Conservation (phyloP, 2,888 invertebrate species). For the Steinernema hermaphroditum region DNA sequence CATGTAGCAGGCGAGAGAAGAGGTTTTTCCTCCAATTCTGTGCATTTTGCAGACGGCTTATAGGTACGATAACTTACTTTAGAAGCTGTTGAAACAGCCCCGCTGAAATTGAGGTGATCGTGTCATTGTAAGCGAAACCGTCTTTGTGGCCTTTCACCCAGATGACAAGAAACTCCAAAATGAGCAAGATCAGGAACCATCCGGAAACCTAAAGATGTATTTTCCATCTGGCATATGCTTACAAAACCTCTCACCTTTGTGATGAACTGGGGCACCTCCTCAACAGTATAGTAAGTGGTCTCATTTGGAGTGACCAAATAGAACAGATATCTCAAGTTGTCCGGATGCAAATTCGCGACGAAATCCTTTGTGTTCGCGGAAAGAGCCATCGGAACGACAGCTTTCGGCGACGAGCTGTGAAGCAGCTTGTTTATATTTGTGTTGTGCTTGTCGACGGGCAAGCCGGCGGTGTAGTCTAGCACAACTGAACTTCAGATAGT, state of each 20-base stretch:
- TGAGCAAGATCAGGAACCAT: slow-evolving; percentile 44
- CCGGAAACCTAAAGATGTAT: slow-evolving; percentile 36
- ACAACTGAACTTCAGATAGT: not conserved
- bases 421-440: not conserved
- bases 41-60: not conserved
- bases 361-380: not conserved
- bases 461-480: slow-evolving; percentile 7
- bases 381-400: not conserved
- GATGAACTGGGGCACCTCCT: slow-evolving; percentile 34
- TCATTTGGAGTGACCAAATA: slow-evolving; percentile 17
- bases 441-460: not conserved
- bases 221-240: not conserved
- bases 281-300: slow-evolving; percentile 17
- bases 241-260: not conserved
- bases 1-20: slow-evolving; percentile 66
- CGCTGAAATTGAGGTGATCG: slow-evolving; percentile 56
- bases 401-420: not conserved
- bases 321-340: not conserved
- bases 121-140: slow-evolving; percentile 45
- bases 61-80: not conserved
- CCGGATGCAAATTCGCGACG: slow-evolving; percentile 3
- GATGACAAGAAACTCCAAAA: slow-evolving; percentile 41
- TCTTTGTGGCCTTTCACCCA: slow-evolving; percentile 35
- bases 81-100: slow-evolving; percentile 58
- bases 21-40: slow-evolving; percentile 46